A percentile compares a stretch with the other conserved stretches of the same genome.
Evolutionary conservation across 1,140 invertebrate species (phyloP).

Genomic region (Matsumurasca onukii): DNA sequence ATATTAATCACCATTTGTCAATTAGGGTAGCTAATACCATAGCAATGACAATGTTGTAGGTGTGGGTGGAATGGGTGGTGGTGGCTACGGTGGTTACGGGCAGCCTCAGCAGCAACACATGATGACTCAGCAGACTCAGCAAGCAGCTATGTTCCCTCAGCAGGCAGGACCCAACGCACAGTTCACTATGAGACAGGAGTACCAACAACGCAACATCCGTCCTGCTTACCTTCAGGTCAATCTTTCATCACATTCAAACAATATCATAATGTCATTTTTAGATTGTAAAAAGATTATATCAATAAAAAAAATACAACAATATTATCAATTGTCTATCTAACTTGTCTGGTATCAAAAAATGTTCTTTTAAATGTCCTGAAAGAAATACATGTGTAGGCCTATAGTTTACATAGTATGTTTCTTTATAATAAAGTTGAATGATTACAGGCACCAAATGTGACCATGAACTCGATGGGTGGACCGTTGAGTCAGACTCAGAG

Average conservation of each 20-base stretch:
- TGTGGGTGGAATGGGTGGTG: constrained; percentile 35
- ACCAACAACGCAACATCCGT: constrained; percentile 53
- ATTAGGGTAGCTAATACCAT: too few relatives aligned
- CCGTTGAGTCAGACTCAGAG: constrained; percentile 48
- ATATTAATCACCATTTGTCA: too few relatives aligned
- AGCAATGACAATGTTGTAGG: not conserved
- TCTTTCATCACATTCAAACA: constrained; percentile 9
- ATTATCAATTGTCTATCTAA: not conserved
- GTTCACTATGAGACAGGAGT: constrained; percentile 52
- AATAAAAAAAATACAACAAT: too few relatives aligned
- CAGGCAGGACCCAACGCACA: constrained; percentile 51
- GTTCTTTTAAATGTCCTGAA: too few relatives aligned
- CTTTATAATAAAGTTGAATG: too few relatives aligned
- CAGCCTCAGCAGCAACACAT: constrained; percentile 48
- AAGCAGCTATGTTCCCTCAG: constrained; percentile 54
- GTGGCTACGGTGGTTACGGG: constrained; percentile 58
- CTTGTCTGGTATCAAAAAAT: not conserved
- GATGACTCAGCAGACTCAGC: constrained; percentile 51
- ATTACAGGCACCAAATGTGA: constrained; percentile 63
- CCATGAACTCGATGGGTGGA: constrained; percentile 60
- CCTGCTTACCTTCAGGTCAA: constrained; percentile 54
- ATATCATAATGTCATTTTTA: not conserved
- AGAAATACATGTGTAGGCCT: too few relatives aligned
- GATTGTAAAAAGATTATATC: not conserved
- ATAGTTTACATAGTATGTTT: too few relatives aligned